Evolutionary conservation across 2,888 invertebrate species (phyloP).

Genomic region (Drosophila kuntzei): DNA sequence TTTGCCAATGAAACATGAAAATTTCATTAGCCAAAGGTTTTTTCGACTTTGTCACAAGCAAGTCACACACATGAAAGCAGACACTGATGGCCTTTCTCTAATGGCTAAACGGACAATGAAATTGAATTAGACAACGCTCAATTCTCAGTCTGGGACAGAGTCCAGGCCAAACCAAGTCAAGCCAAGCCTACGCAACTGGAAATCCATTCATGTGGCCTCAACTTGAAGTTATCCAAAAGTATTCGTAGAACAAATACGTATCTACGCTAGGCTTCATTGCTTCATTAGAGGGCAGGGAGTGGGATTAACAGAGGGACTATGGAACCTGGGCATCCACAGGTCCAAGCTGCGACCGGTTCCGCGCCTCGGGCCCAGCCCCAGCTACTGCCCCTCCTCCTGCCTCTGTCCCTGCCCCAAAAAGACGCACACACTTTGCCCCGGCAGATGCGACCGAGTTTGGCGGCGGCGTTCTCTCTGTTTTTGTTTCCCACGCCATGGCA

Average conservation of each 20-base stretch:
- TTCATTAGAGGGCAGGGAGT: slow-evolving; percentile 59
- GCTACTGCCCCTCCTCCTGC: background rate
- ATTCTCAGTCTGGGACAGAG: background rate
- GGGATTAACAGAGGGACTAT: slow-evolving; percentile 55
- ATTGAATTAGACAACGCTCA: slow-evolving; percentile 71
- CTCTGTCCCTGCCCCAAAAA: slow-evolving; percentile 53
- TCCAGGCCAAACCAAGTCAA: slow-evolving; percentile 12
- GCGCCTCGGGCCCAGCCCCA: slow-evolving; percentile 55
- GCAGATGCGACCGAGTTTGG: slow-evolving; percentile 46
- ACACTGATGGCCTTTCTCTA: slow-evolving; percentile 29
- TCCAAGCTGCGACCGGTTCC: slow-evolving; percentile 62
- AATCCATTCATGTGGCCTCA: slow-evolving; percentile 38
- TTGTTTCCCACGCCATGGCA: slow-evolving; percentile 76
- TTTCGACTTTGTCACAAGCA: slow-evolving; percentile 24
- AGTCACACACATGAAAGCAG: slow-evolving; percentile 9
- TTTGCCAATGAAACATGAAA: slow-evolving; percentile 72
- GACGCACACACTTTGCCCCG: slow-evolving; percentile 20
- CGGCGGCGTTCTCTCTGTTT: slow-evolving; percentile 42
- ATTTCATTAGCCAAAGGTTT: slow-evolving; percentile 66
- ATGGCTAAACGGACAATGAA: slow-evolving; percentile 67
- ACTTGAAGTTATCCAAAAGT: slow-evolving; percentile 28
- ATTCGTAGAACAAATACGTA: slow-evolving; percentile 63
- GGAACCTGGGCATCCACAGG: slow-evolving; percentile 12
- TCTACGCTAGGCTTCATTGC: slow-evolving; percentile 63
- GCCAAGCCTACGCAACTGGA: slow-evolving; percentile 21